These are phyloP conservation scores for Bradypodion pumilum DNA, from an alignment of 2,797 vertebrate genomes.

Conservation along the genomic window DNA sequence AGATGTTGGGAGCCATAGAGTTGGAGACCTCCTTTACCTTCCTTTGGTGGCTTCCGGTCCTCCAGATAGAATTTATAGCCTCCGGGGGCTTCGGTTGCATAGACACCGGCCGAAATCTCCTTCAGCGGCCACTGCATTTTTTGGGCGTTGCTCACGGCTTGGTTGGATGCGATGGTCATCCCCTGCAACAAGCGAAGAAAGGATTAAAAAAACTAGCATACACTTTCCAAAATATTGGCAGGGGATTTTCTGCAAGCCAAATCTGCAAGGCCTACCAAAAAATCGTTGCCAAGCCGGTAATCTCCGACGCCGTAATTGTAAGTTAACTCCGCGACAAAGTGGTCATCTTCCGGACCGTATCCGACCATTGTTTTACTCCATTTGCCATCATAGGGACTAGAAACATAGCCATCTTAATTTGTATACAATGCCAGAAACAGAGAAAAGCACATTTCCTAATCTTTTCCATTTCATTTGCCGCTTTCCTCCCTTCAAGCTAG, in stretches of 20 bases:
- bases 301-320: constrained; percentile 95
- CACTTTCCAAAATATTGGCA: fast-evolving
- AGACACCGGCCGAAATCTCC: constrained; percentile 80
- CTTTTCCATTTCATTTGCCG: too few relatives aligned
- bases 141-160: constrained; percentile 88
- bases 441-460: too few relatives aligned
- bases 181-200: constrained; percentile 74
- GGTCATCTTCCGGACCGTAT: constrained; percentile 89
- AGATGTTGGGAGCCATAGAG: too few relatives aligned
- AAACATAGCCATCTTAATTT: constrained; percentile 12
- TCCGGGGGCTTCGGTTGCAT: constrained; percentile 88
- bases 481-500: neutral
- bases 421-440: fast-evolving
- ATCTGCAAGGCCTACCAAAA: constrained; percentile 80
- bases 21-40: constrained; percentile 74
- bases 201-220: fast-evolving
- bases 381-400: constrained; percentile 94
- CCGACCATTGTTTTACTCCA: constrained; percentile 99
- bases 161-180: constrained; percentile 88
- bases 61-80: constrained; percentile 92
- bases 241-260: too few relatives aligned
- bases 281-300: constrained; percentile 92
- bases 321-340: constrained; percentile 95
- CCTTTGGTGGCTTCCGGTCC: constrained; percentile 78
- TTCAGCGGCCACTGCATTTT: constrained; percentile 88